These are phyloP conservation scores for Holacanthella duospinosa DNA, from an alignment of 2,888 invertebrate species.

Conservation along the genomic window DNA sequence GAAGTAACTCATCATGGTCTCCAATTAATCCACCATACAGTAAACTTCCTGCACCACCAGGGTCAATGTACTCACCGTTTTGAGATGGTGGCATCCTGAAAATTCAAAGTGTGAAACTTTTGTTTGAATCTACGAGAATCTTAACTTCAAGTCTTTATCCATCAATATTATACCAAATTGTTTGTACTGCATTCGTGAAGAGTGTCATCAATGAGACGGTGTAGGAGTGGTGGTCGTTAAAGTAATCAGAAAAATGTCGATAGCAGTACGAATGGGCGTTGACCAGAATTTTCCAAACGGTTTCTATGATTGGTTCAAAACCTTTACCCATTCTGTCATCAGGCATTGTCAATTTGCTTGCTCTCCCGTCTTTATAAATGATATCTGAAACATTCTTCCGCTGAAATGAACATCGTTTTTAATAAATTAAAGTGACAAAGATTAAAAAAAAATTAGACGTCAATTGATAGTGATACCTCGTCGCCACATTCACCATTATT, in stretches of 20 bases:
- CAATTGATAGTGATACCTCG: too few species aligned
- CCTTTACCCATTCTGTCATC: neutral
- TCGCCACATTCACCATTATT: too few species aligned
- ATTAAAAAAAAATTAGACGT: too few species aligned
- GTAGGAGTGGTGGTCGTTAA: conserved; percentile 22
- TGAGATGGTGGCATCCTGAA: neutral
- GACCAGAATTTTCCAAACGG: conserved; percentile 17
- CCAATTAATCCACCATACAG: neutral
- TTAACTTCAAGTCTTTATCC: neutral
- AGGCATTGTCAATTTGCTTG: neutral
- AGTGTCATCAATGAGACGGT: conserved; percentile 18
- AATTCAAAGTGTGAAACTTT: neutral
- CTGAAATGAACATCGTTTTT: too few species aligned
- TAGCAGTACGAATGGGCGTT: conserved; percentile 20
- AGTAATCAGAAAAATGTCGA: conserved; percentile 15
- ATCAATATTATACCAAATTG: conserved; percentile 12
- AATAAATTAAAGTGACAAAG: too few species aligned
- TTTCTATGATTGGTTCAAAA: conserved; percentile 13
- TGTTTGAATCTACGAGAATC: too few species aligned
- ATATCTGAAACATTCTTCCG: neutral
- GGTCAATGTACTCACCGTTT: neutral
- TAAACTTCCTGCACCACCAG: neutral
- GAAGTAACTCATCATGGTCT: neutral
- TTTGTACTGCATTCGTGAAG: conserved; percentile 19
- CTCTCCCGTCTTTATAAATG: neutral